Percentiles rank a stretch among this genome's conserved stretches.
Conservation (phyloP, 1,140 invertebrate species). For the Hyles euphorbiae region DNA sequence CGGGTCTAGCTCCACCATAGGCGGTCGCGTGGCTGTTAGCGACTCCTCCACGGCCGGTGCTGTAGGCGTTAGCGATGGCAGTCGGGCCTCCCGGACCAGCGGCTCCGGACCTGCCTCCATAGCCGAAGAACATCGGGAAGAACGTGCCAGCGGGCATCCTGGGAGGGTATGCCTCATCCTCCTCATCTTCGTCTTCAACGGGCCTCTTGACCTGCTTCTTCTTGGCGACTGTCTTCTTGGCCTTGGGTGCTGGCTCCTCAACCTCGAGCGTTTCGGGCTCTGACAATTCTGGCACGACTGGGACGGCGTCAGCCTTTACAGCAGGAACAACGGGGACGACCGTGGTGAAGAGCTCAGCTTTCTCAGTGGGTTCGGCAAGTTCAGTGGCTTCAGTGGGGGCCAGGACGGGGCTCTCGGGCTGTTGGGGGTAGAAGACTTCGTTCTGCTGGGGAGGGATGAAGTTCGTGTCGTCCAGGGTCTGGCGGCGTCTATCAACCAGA, state of each 20-base stretch:
- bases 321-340: background rate
- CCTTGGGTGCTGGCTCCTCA: constrained; percentile 29
- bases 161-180: constrained; percentile 46
- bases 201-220: constrained; percentile 60
- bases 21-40: constrained; percentile 82
- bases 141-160: constrained; percentile 70
- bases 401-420: constrained; percentile 26
- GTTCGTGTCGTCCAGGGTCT: constrained; percentile 43
- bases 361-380: constrained; percentile 48
- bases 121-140: constrained; percentile 79
- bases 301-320: constrained; percentile 28
- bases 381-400: constrained; percentile 33
- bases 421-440: constrained; percentile 52
- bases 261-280: constrained; percentile 51
- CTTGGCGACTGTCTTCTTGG: constrained; percentile 45
- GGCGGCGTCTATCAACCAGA: constrained; percentile 51
- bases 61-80: constrained; percentile 82
- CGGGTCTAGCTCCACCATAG: constrained; percentile 74
- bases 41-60: constrained; percentile 80
- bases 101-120: constrained; percentile 44
- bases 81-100: constrained; percentile 71
- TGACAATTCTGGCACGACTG: constrained; percentile 42
- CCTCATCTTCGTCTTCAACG: constrained; percentile 65
- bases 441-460: constrained; percentile 51
- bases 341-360: constrained; percentile 36